A percentile compares a stretch with the other conserved stretches of the same genome.
These are phyloP conservation scores for Imbricaverruca yamaguchii DNA, from an alignment of 2,888 invertebrate genomes.

Conservation along the genomic window DNA sequence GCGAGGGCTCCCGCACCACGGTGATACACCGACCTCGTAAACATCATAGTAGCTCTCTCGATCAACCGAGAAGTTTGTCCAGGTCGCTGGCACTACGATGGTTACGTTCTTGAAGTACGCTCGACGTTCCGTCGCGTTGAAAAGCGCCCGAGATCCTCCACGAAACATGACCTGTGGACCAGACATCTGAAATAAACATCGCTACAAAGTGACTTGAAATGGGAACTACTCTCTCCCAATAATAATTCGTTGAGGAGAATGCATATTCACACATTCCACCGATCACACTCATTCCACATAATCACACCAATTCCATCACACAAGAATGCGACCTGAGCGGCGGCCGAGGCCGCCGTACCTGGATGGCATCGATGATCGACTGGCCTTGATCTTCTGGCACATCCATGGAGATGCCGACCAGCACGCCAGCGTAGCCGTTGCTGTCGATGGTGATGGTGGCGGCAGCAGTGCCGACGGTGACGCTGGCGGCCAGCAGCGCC, in stretches of 20 bases:
- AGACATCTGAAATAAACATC: no score
- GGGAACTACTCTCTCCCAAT: no score
- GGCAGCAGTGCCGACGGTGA: background rate
- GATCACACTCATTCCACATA: no score
- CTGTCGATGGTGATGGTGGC: background rate
- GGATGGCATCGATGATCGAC: background rate
- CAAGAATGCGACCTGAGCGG: no score
- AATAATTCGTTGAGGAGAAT: no score
- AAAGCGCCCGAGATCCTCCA: background rate
- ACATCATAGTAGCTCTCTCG: background rate
- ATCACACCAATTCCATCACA: no score
- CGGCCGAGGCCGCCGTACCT: background rate
- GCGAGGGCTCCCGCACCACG: no score
- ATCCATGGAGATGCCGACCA: background rate
- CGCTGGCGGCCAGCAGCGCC: background rate
- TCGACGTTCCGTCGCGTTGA: background rate
- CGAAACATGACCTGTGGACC: background rate
- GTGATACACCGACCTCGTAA: slow-evolving; percentile 21
- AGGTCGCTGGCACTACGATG: background rate
- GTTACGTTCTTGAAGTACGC: background rate
- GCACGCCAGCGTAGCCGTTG: slow-evolving; percentile 2
- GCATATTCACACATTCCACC: no score
- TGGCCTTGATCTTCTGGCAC: background rate
- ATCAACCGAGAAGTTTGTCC: background rate
- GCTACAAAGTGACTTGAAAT: no score